Evolutionary conservation across 1,140 invertebrate genomes (phyloP), one percentile per base, ranked within the genome.

Genomic region (Zeugodacus cucurbitae): DNA sequence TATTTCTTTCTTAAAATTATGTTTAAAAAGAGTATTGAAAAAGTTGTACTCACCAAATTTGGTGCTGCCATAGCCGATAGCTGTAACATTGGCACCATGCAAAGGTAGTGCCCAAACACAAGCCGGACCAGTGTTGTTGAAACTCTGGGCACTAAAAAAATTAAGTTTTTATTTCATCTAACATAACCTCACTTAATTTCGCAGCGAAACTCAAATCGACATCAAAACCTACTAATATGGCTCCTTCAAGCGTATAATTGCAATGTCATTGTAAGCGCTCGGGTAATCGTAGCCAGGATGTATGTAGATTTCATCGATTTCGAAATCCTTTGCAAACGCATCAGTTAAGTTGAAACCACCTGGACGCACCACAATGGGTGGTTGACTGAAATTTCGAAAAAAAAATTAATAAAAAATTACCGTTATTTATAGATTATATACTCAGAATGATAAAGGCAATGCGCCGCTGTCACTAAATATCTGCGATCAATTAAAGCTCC

Each of bases 391-490:
- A 88, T 59, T 64, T 26, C 14, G 29, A 6, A 26, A 62, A 62
- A 62, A 62, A 7, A 26, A 10, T 62, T 62, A n/a, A 62, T 26
- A 58, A 58, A 26, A 8, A 57, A 6, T 57, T 20, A 57, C 20
- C 37, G 37, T 57, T 57, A 57, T 57, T 6, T 57, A 57, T 57
- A 5, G 3, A 6, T 57, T 62, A 62, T 20, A 34, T 88, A 88
- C 88, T 87, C 37, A 89, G 78, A 82, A 20, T 78, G 54, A 8
- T 78, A 88, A 32, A 48, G 62, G 89, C 95, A 95, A 90, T 95
- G 95, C 58, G 94, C 94, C 5, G 95, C 95, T 7, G 94, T 95
- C 58, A 95, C 86, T 8, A 95, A 91, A 90, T 93, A 95, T 89
- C 90, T 91, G 22, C 88, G 48, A 64, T 92, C 94, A 89, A 95